phyloP scores from a whole-genome alignment of 2,797 vertebrate species.

The Premnoplex brunnescens region DNA sequence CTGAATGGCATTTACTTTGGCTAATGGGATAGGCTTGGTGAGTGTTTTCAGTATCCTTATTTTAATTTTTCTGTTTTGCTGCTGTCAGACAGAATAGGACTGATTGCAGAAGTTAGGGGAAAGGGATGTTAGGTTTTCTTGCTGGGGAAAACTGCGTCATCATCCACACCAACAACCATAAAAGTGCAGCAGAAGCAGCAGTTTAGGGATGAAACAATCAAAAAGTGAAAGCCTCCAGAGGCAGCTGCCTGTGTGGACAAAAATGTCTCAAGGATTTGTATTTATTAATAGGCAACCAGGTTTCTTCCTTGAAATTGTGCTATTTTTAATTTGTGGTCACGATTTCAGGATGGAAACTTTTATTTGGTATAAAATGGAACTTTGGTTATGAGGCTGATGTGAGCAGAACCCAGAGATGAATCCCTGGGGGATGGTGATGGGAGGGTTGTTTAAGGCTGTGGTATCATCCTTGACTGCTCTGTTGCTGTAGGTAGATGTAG shows the following conservation, averaged over 20 bases:
- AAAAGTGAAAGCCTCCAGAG: not conserved
- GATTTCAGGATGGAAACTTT: not conserved
- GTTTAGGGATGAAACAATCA: not conserved
- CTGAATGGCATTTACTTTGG: not conserved
- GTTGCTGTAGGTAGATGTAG: not conserved
- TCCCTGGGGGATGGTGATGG: not conserved
- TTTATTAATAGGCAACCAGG: not conserved
- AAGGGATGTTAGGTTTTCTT: not conserved
- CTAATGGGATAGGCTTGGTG: not conserved
- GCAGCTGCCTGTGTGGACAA: not conserved
- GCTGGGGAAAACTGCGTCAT: not conserved
- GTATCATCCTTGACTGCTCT: accelerated
- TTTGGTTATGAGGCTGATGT: not conserved
- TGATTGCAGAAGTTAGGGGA: not conserved
- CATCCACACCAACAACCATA: not conserved
- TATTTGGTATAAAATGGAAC: not conserved
- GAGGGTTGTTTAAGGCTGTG: not conserved
- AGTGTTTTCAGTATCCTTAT: not conserved
- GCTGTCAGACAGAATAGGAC: not conserved
- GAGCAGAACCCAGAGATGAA: not conserved
- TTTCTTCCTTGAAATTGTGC: not conserved
- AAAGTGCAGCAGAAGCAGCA: not conserved
- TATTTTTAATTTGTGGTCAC: not conserved
- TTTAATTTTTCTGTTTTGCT: not conserved
- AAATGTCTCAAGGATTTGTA: accelerated